phyloP scores from a whole-genome alignment of 2,113 vertebrate species.

The Carassius carassius region DNA sequence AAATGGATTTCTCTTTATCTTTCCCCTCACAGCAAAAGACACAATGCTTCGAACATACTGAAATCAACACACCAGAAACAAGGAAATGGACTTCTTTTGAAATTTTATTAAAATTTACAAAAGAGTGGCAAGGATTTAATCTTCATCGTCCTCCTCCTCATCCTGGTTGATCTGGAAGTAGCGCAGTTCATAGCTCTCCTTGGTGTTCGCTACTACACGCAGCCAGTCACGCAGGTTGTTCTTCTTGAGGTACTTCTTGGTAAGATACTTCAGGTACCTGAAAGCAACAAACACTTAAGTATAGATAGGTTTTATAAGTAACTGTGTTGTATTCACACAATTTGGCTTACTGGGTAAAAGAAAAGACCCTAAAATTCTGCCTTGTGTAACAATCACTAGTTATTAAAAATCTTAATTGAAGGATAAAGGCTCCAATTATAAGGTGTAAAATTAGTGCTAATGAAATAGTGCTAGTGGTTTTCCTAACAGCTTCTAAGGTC shows the following conservation, averaged over 20 bases:
- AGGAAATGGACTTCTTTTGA: slow-evolving; percentile 50
- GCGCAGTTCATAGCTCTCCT: slow-evolving; percentile 93
- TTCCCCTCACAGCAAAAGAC: not conserved
- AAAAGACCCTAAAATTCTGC: not conserved
- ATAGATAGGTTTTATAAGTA: not conserved
- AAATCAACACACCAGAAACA: slow-evolving; percentile 3
- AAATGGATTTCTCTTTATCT: not conserved
- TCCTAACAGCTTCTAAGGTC: not conserved
- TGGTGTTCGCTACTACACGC: slow-evolving; percentile 92
- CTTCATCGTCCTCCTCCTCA: slow-evolving; percentile 93
- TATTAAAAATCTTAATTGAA: not conserved
- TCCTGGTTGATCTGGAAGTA: slow-evolving; percentile 99
- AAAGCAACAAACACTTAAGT: not conserved
- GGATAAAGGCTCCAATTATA: not conserved
- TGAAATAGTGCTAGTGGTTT: not conserved
- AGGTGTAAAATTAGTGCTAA: not conserved
- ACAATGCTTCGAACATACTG: not conserved
- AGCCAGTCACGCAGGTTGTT: slow-evolving; percentile 95
- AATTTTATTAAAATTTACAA: slow-evolving; percentile 71
- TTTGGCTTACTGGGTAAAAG: not conserved
- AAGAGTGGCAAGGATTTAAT: slow-evolving; percentile 74
- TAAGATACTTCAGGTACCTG: slow-evolving; percentile 97
- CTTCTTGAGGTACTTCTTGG: slow-evolving; percentile 97
- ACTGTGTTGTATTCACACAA: not conserved
- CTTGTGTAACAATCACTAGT: not conserved